Conservation (phyloP, 2,113 vertebrate genomes). For the Taxidea taxus region DNA sequence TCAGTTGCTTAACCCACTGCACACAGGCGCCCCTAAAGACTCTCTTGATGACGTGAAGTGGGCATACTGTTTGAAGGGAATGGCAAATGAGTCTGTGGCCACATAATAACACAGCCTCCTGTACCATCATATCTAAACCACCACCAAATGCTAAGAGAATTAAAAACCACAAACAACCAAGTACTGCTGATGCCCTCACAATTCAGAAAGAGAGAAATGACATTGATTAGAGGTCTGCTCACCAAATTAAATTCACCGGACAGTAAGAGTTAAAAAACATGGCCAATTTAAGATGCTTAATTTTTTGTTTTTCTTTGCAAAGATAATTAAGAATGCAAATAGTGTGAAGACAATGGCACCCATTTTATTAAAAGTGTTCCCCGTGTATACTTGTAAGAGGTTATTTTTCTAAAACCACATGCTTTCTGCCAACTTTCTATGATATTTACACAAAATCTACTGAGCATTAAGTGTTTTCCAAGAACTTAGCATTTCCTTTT, state of each 20-base stretch:
- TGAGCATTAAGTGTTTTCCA: constrained; percentile 77
- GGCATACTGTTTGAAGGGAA: neutral
- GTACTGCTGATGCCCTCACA: neutral
- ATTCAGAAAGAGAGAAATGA: neutral
- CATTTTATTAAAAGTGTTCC: constrained; percentile 7
- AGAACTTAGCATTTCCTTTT: constrained; percentile 79
- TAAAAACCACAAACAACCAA: neutral
- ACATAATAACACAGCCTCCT: no score
- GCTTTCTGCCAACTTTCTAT: constrained; percentile 62
- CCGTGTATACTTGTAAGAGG: neutral
- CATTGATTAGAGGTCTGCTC: neutral
- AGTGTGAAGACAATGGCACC: constrained; percentile 6
- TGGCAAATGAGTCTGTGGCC: neutral
- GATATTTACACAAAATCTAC: constrained; percentile 74
- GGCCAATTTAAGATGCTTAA: neutral
- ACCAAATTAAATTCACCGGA: neutral
- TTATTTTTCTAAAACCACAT: constrained; percentile 40
- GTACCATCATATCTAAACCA: neutral
- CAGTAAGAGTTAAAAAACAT: neutral
- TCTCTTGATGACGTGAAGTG: neutral
- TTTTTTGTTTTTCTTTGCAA: neutral
- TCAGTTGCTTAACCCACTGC: neutral
- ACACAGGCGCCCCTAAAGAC: neutral
- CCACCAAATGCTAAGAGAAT: neutral
- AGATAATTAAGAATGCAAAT: constrained; percentile 28